phyloP scores from a whole-genome alignment of 2,113 vertebrate genomes.

The Fulica atra region DNA sequence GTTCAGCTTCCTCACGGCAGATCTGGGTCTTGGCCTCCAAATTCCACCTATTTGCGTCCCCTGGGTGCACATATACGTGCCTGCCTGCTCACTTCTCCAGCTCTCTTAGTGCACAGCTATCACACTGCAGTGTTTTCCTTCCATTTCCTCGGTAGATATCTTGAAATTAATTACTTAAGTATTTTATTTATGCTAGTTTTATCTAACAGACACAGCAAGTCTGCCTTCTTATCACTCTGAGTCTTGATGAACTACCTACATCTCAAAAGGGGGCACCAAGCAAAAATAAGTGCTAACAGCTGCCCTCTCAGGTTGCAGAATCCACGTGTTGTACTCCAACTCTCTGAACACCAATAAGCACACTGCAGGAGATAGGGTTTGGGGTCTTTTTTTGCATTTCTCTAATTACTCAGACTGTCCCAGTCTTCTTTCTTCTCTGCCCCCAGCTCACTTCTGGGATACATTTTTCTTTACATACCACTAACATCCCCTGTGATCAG shows the following conservation, averaged over 20 bases:
- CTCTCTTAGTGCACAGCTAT: background rate
- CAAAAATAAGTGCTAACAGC: background rate
- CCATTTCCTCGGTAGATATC: background rate
- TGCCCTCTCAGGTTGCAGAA: background rate
- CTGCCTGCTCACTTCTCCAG: background rate
- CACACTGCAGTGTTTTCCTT: background rate
- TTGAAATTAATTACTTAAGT: background rate
- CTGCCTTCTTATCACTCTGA: background rate
- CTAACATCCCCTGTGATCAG: background rate
- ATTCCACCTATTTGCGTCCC: background rate
- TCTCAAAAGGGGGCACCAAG: background rate
- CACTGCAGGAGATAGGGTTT: background rate
- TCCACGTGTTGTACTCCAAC: background rate
- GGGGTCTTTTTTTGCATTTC: background rate
- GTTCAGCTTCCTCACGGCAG: background rate
- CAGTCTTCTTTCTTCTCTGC: background rate
- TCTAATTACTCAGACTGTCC: background rate
- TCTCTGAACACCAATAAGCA: background rate
- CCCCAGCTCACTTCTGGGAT: background rate
- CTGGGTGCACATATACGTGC: fast-evolving
- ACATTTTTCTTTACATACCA: background rate
- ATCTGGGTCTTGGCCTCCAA: background rate
- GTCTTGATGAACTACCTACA: background rate
- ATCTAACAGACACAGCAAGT: background rate
- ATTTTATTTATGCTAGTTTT: background rate